These are phyloP conservation scores for Pyrochroa serraticornis DNA, from an alignment of 2,888 invertebrate species.

Conservation along the genomic window DNA sequence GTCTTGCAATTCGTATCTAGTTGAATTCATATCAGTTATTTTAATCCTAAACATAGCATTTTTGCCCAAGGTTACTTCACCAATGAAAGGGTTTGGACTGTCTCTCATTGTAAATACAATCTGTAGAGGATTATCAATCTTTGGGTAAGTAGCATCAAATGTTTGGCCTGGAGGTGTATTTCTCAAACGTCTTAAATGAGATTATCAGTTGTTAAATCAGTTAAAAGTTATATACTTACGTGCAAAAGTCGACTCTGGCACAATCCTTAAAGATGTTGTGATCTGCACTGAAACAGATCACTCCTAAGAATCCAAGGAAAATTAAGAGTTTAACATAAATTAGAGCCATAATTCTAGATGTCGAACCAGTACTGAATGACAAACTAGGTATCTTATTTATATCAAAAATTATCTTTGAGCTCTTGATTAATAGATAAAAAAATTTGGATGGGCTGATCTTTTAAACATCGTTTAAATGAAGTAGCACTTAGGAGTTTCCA, in stretches of 20 bases:
- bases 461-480: no score
- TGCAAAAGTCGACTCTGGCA: slow-evolving; percentile 1
- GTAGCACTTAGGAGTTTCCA: no score
- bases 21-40: slow-evolving; percentile 9
- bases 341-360: no score
- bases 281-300: background rate
- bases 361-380: no score
- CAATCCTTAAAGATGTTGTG: slow-evolving; percentile 1
- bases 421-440: no score
- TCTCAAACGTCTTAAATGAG: background rate
- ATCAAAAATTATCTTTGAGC: no score
- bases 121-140: background rate
- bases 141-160: background rate
- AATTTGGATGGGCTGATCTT: no score
- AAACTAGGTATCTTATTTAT: no score
- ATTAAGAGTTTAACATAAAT: no score
- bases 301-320: no score
- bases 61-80: background rate
- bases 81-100: background rate
- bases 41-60: slow-evolving; percentile 4
- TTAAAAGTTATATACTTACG: background rate
- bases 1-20: slow-evolving; percentile 2
- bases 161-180: background rate
- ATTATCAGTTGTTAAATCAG: background rate
- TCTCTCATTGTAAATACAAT: background rate